Percentiles rank a stretch among this genome's conserved stretches.
Conservation (phyloP, 2,888 invertebrate species). For the Epicampocera succincta region DNA sequence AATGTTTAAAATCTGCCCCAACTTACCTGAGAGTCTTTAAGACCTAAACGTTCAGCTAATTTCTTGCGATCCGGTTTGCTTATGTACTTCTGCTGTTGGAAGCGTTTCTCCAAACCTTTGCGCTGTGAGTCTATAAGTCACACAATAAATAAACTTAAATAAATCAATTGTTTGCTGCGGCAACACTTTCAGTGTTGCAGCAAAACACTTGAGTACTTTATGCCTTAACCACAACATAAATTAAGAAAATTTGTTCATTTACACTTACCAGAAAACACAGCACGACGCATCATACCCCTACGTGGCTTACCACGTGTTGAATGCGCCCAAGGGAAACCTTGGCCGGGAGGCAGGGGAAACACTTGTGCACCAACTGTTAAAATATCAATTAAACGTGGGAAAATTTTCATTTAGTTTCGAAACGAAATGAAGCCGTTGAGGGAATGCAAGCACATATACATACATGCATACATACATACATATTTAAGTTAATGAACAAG, state of each 20-base stretch:
- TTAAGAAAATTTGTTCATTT: conserved; percentile 42
- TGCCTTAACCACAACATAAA: conserved; percentile 58
- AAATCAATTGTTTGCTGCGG: conserved; percentile 16
- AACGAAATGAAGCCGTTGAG: conserved; percentile 2
- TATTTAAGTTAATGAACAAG: conserved; percentile 7
- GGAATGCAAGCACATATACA: not conserved
- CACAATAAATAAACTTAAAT: conserved; percentile 26
- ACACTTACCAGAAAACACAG: conserved; percentile 90
- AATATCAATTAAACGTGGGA: conserved; percentile 71
- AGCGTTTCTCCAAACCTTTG: conserved; percentile 96
- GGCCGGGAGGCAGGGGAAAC: conserved; percentile 84
- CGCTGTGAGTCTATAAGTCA: conserved; percentile 89
- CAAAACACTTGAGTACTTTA: not conserved
- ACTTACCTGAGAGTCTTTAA: conserved; percentile 98
- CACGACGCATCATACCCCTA: conserved; percentile 97
- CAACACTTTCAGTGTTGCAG: not conserved
- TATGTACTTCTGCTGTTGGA: conserved; percentile 98
- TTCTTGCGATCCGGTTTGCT: conserved; percentile 99
- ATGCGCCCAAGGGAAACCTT: conserved; percentile 93
- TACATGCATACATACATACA: too few species aligned
- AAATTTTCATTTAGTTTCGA: conserved; percentile 64
- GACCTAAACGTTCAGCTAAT: conserved; percentile 95
- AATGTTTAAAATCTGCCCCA: not conserved
- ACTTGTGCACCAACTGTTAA: conserved; percentile 84
- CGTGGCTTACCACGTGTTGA: conserved; percentile 95